Evolutionary conservation across 2,888 invertebrate species (phyloP), one percentile per base, ranked within the genome.

Genomic region (Hetaerina titia): DNA sequence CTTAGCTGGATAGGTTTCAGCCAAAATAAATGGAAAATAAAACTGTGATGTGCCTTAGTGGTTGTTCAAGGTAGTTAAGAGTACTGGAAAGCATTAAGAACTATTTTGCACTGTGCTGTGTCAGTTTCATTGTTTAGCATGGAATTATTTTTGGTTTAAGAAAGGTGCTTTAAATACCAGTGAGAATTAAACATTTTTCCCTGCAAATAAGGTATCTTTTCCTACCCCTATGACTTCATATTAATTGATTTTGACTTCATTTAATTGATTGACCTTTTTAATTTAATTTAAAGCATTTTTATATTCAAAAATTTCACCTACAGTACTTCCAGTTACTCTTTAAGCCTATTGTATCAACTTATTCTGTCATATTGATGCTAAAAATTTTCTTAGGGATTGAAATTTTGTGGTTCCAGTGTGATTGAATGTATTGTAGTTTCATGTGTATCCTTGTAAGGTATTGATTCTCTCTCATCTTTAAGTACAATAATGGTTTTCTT

Each of bases 1-100:
- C 9, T 25, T 22, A 45, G 9, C 5, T 69, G 56, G 9, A 69
- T 92, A 69, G 69, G 69, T 56, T 69, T 25, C 69, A 56, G 92
- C n/a, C 56, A 74, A 22, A 92, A 92, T 74, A 74, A n/a, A 56
- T 45, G 69, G 74, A 56, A 89, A 31, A 64, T 45, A 17, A 92
- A 92, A 56, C 69, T 74, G 69, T 92, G 92, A 92, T 74, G 92
- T 92, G 92, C 92, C 92, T 92, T 92, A 92, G 92, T 92, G 69
- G 69, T 92, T 92, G 69, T 64, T 64, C 69, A 69, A 63, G 89
- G 57, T 89, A 89, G 56, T 92, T 31, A 56, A 92, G 92, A 92
- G 69, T 92, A 81, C 81, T 81, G 81, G 81, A 81, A 81, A 31
- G 13, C 15, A 69, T 15, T 22, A 69, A 17, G 7, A 69, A 17